phyloP scores from a whole-genome alignment of 2,797 vertebrate species.

The Rachycentron canadum region DNA sequence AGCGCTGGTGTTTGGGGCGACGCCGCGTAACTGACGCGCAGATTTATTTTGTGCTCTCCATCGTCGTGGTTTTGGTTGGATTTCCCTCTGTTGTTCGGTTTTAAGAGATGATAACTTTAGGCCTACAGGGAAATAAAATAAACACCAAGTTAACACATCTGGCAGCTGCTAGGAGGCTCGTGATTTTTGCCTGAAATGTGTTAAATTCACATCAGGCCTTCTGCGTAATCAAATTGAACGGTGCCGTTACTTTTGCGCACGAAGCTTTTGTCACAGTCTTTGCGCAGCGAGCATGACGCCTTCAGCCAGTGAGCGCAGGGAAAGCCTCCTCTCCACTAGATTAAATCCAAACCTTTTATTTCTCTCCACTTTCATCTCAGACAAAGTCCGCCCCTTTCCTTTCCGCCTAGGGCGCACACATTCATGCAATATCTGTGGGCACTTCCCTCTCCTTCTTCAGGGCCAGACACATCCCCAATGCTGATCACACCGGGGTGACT shows the following conservation, averaged over 20 bases:
- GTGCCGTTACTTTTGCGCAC: slow-evolving; percentile 56
- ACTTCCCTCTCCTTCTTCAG: slow-evolving; percentile 69
- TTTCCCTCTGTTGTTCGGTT: background rate
- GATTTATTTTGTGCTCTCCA: background rate
- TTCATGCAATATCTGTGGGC: slow-evolving; percentile 91
- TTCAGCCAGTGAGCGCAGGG: slow-evolving; percentile 81
- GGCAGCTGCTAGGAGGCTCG: background rate
- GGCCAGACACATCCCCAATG: slow-evolving; percentile 79
- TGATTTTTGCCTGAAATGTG: background rate
- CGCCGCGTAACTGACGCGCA: background rate
- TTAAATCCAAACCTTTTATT: slow-evolving; percentile 98
- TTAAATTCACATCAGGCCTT: slow-evolving; percentile 20
- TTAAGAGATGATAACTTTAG: background rate
- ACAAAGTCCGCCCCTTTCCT: slow-evolving; percentile 91
- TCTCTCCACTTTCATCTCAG: slow-evolving; percentile 95
- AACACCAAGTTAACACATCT: slow-evolving; percentile 15
- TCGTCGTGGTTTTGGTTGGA: background rate
- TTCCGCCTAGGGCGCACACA: slow-evolving; percentile 91
- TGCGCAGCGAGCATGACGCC: slow-evolving; percentile 84
- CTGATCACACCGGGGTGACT: slow-evolving; percentile 65
- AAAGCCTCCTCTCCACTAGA: slow-evolving; percentile 90
- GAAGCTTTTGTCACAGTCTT: slow-evolving; percentile 84
- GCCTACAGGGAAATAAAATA: background rate
- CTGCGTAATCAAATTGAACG: slow-evolving; percentile 27
- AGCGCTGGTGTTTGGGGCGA: slow-evolving; percentile 10